phyloP scores from a whole-genome alignment of 2,797 vertebrate species.

The Myotis myotis region DNA sequence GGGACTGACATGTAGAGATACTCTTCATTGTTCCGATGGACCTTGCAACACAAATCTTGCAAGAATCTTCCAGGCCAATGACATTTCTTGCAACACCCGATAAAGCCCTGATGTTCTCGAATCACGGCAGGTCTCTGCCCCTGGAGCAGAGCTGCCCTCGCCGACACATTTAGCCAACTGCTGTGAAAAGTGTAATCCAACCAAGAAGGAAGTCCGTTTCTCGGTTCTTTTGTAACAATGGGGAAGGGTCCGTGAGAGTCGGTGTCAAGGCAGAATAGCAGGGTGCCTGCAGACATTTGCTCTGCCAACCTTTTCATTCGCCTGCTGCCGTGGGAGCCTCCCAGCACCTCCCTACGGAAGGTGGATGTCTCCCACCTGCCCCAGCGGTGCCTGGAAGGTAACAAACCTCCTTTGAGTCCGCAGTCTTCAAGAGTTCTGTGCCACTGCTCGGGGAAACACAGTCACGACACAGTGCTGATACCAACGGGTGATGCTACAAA shows the following conservation, averaged over 20 bases:
- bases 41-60: neutral
- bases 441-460: neutral
- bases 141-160: conserved; percentile 15
- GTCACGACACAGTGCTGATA: neutral
- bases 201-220: conserved; percentile 46
- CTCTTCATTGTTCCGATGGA: rapidly evolving
- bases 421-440: neutral
- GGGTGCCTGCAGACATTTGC: neutral
- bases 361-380: neutral
- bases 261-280: neutral
- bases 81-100: neutral
- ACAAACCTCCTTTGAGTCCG: neutral
- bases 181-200: conserved; percentile 48
- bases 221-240: neutral
- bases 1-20: rapidly evolving
- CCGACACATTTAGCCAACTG: conserved; percentile 14
- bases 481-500: neutral
- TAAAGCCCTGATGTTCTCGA: neutral
- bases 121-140: neutral
- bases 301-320: neutral
- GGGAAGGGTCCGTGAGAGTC: neutral
- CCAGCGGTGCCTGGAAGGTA: neutral
- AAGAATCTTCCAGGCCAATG: conserved; percentile 13
- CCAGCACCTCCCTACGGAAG: neutral
- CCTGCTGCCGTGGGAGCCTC: neutral